A percentile compares a stretch with the other conserved stretches of the same genome.
Conservation (phyloP, 2,888 invertebrate species). For the Urechis unicinctus region DNA sequence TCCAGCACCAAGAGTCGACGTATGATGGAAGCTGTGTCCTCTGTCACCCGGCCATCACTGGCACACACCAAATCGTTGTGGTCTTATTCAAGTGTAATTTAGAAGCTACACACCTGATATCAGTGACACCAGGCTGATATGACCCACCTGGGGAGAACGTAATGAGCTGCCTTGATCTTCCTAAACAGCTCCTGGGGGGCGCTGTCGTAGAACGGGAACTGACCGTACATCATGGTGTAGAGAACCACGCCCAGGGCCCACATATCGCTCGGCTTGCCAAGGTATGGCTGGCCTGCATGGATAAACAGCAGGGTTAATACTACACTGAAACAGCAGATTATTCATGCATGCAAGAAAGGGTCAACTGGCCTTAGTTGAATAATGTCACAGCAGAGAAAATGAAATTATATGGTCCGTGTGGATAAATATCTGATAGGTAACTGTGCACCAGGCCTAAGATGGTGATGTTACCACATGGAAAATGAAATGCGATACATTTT, state of each 20-base stretch:
- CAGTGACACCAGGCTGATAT: too few species aligned
- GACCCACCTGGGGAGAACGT: constrained; percentile 21
- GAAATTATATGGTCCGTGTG: too few species aligned
- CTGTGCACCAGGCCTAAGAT: too few species aligned
- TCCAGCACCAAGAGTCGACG: constrained; percentile 64
- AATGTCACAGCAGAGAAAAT: too few species aligned
- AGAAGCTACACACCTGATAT: too few species aligned
- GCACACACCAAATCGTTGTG: constrained; percentile 12
- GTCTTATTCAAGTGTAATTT: too few species aligned
- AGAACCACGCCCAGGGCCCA: constrained; percentile 75
- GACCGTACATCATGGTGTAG: constrained; percentile 73
- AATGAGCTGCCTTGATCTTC: constrained; percentile 58
- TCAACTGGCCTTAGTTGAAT: too few species aligned
- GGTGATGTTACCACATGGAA: too few species aligned
- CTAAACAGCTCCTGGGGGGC: constrained; percentile 67
- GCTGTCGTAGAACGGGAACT: constrained; percentile 74
- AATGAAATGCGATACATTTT: too few species aligned
- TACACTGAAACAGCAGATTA: too few species aligned
- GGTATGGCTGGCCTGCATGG: constrained; percentile 61
- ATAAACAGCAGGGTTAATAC: background rate
- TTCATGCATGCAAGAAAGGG: too few species aligned
- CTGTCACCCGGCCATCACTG: constrained; percentile 59
- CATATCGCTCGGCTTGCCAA: constrained; percentile 76
- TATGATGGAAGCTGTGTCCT: constrained; percentile 63
- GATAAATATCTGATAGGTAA: too few species aligned